Conservation (phyloP, 1,140 invertebrate species). For the Ceratosolen fusciceps region DNA sequence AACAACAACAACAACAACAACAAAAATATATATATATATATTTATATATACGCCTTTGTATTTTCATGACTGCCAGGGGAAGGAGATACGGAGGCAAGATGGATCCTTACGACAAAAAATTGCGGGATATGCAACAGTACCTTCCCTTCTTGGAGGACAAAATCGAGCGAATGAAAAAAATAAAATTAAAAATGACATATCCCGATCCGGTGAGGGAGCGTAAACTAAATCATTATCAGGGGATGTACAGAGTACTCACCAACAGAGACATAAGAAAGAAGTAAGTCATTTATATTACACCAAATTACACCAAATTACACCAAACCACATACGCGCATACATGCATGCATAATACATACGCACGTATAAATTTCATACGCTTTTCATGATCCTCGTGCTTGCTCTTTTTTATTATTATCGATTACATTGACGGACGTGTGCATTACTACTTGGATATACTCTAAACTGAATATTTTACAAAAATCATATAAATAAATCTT, state of each 20-base stretch:
- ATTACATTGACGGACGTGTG: too few species aligned
- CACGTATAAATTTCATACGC: not conserved
- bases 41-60: not conserved
- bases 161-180: conserved; percentile 75
- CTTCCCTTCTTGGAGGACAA: conserved; percentile 78
- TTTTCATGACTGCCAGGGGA: not conserved
- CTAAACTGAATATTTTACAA: too few species aligned
- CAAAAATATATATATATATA: not conserved
- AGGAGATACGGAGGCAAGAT: conserved; percentile 48
- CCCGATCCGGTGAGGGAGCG: conserved; percentile 20
- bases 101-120: conserved; percentile 61
- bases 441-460: too few species aligned
- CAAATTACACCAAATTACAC: too few species aligned
- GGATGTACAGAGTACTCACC: conserved; percentile 75
- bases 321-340: too few species aligned
- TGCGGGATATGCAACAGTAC: conserved; percentile 78
- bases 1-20: not conserved
- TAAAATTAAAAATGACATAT: conserved; percentile 66
- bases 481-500: too few species aligned
- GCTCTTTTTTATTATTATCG: too few species aligned
- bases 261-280: conserved; percentile 74
- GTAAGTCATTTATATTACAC: conserved; percentile 68
- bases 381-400: too few species aligned
- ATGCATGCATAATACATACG: not conserved
- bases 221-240: conserved; percentile 75